Evolutionary conservation across 2,888 invertebrate genomes (phyloP).

Genomic region (Cheilosia pagana): DNA sequence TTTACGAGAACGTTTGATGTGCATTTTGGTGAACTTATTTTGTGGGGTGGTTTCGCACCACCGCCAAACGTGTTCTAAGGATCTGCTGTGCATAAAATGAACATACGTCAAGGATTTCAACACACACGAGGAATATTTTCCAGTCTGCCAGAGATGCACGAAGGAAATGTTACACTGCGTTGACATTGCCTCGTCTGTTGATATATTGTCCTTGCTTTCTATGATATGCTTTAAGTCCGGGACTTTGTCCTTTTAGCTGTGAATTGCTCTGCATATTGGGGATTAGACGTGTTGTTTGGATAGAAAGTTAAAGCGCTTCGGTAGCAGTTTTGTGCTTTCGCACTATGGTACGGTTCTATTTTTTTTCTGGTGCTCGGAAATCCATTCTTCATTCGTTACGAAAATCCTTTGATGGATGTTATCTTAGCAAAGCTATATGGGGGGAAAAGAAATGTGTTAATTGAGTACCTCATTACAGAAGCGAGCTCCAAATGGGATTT

Average conservation of each 20-base stretch:
- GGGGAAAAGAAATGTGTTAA: slow-evolving; percentile 52
- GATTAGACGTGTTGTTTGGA: slow-evolving; percentile 28
- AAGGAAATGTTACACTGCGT: slow-evolving; percentile 68
- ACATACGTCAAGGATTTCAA: slow-evolving; percentile 72
- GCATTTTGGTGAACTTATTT: slow-evolving; percentile 66
- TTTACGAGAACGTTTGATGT: slow-evolving; percentile 70
- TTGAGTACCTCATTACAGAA: slow-evolving; percentile 72
- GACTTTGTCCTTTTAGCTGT: slow-evolving; percentile 54
- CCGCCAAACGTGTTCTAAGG: slow-evolving; percentile 59
- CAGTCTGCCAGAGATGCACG: slow-evolving; percentile 71
- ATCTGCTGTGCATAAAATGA: slow-evolving; percentile 71
- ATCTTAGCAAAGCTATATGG: slow-evolving; percentile 7
- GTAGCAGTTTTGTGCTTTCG: neutral
- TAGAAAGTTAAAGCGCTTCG: slow-evolving; percentile 49
- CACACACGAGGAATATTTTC: slow-evolving; percentile 64
- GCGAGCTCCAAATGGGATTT: slow-evolving; percentile 65
- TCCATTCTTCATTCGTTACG: slow-evolving; percentile 22
- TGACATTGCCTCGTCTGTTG: slow-evolving; percentile 70
- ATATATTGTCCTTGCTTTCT: slow-evolving; percentile 61
- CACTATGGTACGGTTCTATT: neutral
- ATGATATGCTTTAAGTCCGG: slow-evolving; percentile 34
- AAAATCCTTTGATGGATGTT: slow-evolving; percentile 28
- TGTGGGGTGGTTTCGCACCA: slow-evolving; percentile 62
- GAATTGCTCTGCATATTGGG: slow-evolving; percentile 23
- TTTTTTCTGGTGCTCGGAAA: slow-evolving; percentile 21